Evolutionary conservation across 2,797 vertebrate species (phyloP).

Genomic region (Gephyroberyx darwinii): DNA sequence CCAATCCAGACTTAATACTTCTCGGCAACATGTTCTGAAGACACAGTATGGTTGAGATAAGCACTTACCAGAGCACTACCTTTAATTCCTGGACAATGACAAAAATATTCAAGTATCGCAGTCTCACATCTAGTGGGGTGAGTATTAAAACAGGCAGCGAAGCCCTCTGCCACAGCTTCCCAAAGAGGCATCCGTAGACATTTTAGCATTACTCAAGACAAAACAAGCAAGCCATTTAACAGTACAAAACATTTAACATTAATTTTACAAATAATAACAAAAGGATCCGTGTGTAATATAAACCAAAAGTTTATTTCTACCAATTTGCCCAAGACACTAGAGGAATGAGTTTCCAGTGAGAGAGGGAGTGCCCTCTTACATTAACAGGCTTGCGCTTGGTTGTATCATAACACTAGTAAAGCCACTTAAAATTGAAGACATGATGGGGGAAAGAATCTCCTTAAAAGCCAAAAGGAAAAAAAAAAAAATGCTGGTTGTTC

Average conservation of each 20-base stretch:
- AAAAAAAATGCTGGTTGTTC: constrained; percentile 76
- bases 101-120: constrained; percentile 66
- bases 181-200: constrained; percentile 63
- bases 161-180: constrained; percentile 61
- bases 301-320: constrained; percentile 89
- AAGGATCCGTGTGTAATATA: constrained; percentile 85
- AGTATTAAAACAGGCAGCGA: constrained; percentile 63
- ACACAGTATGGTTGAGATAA: constrained; percentile 54
- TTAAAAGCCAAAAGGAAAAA: constrained; percentile 77
- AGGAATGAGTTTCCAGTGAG: constrained; percentile 87
- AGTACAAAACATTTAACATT: constrained; percentile 82
- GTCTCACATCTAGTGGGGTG: constrained; percentile 68
- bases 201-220: constrained; percentile 71
- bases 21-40: constrained; percentile 58
- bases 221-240: constrained; percentile 81
- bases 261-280: constrained; percentile 84
- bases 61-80: constrained; percentile 79
- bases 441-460: constrained; percentile 73
- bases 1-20: constrained; percentile 35
- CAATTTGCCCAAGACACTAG: constrained; percentile 89
- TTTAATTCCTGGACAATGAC: constrained; percentile 65
- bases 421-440: constrained; percentile 86
- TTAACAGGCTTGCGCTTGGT: constrained; percentile 84
- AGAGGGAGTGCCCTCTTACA: constrained; percentile 84
- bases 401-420: constrained; percentile 84